phyloP scores from a whole-genome alignment of 2,888 invertebrate species.

The Serripes groenlandicus region DNA sequence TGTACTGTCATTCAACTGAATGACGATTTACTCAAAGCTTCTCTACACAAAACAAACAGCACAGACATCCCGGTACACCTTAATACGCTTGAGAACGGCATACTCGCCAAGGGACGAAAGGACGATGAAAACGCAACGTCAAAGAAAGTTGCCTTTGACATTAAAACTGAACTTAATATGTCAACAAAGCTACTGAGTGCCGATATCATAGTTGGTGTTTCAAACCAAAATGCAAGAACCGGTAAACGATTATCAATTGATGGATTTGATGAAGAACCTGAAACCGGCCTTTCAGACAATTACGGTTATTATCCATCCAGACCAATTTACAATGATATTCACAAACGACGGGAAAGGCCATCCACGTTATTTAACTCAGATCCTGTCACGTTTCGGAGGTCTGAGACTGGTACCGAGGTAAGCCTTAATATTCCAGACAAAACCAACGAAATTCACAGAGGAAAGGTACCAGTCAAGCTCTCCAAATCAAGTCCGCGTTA shows the following conservation, averaged over 20 bases:
- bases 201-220: background rate
- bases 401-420: background rate
- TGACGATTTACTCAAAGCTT: too few relatives aligned
- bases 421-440: background rate
- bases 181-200: background rate
- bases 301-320: conserved; percentile 18
- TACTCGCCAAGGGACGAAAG: too few relatives aligned
- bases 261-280: background rate
- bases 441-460: background rate
- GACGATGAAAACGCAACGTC: background rate
- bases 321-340: conserved; percentile 26
- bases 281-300: background rate
- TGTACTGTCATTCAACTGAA: too few relatives aligned
- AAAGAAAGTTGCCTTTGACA: background rate
- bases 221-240: background rate
- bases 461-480: conserved; percentile 18
- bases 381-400: background rate
- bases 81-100: too few relatives aligned
- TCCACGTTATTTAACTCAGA: background rate
- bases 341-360: conserved; percentile 16
- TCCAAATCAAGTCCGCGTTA: conserved; percentile 20
- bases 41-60: too few relatives aligned
- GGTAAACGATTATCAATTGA: background rate
- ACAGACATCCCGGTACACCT: too few relatives aligned
- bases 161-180: background rate